A percentile compares a stretch with the other conserved stretches of the same genome.
These are phyloP conservation scores for Atrina japonica DNA, from an alignment of 2,888 invertebrate species.

Conservation along the genomic window DNA sequence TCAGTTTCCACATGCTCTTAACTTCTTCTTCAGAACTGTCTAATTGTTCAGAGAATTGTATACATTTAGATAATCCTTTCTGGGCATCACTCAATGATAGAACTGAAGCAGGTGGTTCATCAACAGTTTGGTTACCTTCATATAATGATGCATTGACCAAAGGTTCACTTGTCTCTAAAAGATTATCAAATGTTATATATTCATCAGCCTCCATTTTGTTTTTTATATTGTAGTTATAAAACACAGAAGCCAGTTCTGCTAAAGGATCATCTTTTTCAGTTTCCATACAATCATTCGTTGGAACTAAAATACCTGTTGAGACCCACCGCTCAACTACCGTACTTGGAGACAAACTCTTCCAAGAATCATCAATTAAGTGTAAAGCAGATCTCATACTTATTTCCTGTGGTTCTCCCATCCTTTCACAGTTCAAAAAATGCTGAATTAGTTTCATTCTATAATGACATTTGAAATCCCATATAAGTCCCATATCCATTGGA, in stretches of 20 bases:
- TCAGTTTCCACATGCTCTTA: constrained; percentile 17
- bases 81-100: constrained; percentile 1
- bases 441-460: constrained; percentile 5
- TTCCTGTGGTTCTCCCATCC: constrained; percentile 6
- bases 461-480: constrained; percentile 4
- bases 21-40: constrained; percentile 10
- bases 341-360: background rate
- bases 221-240: background rate
- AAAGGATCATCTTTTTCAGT: too few species aligned
- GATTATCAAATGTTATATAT: constrained; percentile 6
- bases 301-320: constrained; percentile 7
- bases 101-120: background rate
- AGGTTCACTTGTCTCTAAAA: background rate
- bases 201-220: constrained; percentile 14
- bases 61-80: constrained; percentile 13
- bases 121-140: background rate
- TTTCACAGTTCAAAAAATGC: constrained; percentile 3
- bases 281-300: background rate
- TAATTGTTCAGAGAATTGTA: constrained; percentile 11
- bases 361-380: constrained; percentile 13
- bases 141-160: background rate
- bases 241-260: too few species aligned
- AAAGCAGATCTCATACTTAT: constrained; percentile 3
- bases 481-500: constrained; percentile 14
- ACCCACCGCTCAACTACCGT: constrained; percentile 5